These are phyloP conservation scores for Nixonia krombeini DNA, from an alignment of 1,140 invertebrate genomes.

Conservation along the genomic window DNA sequence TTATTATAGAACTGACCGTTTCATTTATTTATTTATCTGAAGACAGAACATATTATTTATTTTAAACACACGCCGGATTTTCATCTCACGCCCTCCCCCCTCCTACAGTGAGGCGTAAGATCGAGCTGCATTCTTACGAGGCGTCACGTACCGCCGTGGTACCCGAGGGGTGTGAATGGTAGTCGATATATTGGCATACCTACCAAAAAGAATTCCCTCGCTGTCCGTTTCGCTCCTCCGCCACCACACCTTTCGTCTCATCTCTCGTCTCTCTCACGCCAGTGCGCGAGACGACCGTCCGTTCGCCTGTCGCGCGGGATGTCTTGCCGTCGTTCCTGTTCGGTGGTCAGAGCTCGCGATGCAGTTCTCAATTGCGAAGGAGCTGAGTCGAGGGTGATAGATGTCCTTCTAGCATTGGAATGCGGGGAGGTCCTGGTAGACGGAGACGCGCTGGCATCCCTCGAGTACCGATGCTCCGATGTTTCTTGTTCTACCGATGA, in stretches of 20 bases:
- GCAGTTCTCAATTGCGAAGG: conserved; percentile 65
- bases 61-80: conserved; percentile 10
- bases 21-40: conserved; percentile 28
- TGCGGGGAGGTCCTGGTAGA: conserved; percentile 50
- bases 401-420: conserved; percentile 65
- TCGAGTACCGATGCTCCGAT: conserved; percentile 17
- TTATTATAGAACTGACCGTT: conserved; percentile 10
- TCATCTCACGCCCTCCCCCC: no score
- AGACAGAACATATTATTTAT: conserved; percentile 43
- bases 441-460: conserved; percentile 38
- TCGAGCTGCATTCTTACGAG: conserved; percentile 62
- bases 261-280: conserved; percentile 32
- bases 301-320: conserved; percentile 46
- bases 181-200: conserved; percentile 72
- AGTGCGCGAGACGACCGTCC: conserved; percentile 45
- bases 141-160: conserved; percentile 63
- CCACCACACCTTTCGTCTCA: conserved; percentile 32
- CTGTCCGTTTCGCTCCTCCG: conserved; percentile 36
- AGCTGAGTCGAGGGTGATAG: conserved; percentile 61
- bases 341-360: conserved; percentile 53
- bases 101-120: conserved; percentile 33
- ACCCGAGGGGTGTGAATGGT: conserved; percentile 53
- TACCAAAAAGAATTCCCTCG: conserved; percentile 69
- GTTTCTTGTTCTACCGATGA: conserved; percentile 29
- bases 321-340: conserved; percentile 46